A percentile compares a stretch with the other conserved stretches of the same genome.
Conservation (phyloP, 2,888 invertebrate genomes). For the Drosophila gaucha region DNA sequence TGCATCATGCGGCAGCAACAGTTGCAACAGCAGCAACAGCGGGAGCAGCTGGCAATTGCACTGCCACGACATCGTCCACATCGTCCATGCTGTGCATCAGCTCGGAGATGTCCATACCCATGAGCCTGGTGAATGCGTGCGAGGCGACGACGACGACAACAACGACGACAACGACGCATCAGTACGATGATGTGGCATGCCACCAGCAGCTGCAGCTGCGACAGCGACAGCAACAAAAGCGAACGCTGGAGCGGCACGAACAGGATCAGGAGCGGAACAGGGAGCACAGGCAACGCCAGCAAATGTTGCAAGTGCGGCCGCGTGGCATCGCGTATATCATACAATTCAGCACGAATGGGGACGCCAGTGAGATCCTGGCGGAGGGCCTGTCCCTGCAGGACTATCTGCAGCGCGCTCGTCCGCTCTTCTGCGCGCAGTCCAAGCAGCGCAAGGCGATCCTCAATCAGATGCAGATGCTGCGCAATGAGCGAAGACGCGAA, state of each 20-base stretch:
- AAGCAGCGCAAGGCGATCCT: conserved; percentile 81
- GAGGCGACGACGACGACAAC: conserved; percentile 82
- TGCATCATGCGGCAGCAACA: conserved; percentile 12
- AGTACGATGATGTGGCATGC: conserved; percentile 82
- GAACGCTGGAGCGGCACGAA: not conserved
- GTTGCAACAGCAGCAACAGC: not conserved
- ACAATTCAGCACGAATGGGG: conserved; percentile 62
- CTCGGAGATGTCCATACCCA: conserved; percentile 83
- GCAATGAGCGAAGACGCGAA: conserved; percentile 76
- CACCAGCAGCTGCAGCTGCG: conserved; percentile 26
- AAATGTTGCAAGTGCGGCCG: conserved; percentile 77
- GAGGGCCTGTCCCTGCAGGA: conserved; percentile 87
- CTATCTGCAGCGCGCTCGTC: conserved; percentile 89
- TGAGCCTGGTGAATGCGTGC: conserved; percentile 71
- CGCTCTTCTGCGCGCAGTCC: conserved; percentile 88
- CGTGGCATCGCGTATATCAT: conserved; percentile 82
- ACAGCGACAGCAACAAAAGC: conserved; percentile 16
- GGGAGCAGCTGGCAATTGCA: conserved; percentile 8
- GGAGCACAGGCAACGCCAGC: conserved; percentile 22
- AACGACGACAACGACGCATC: conserved; percentile 84
- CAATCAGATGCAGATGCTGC: conserved; percentile 78
- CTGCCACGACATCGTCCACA: conserved; percentile 36
- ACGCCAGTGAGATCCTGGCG: conserved; percentile 10
- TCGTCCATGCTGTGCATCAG: conserved; percentile 82
- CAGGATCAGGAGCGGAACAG: not conserved